Percentiles rank a stretch among this genome's conserved stretches.
Conservation (phyloP, 1,140 invertebrate species). For the Cherax destructor region DNA sequence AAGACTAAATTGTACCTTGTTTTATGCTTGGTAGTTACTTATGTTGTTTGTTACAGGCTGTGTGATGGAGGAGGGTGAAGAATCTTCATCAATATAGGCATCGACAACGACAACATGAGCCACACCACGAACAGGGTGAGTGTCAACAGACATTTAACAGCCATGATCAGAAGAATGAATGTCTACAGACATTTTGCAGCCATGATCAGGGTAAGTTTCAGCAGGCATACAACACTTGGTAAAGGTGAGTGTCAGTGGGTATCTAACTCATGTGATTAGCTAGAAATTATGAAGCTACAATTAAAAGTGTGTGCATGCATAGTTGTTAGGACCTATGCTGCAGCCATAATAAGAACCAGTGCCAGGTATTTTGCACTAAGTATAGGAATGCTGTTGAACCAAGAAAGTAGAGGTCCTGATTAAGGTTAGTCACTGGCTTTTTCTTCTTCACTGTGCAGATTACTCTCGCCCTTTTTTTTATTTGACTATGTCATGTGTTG, state of each 20-base stretch:
- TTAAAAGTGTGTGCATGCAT: too few species aligned
- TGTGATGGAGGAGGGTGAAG: slow-evolving; percentile 53
- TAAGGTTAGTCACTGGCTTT: too few species aligned
- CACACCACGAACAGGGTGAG: slow-evolving; percentile 56
- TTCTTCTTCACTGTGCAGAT: too few species aligned
- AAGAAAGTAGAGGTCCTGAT: too few species aligned
- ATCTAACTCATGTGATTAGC: not conserved
- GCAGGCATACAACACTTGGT: not conserved
- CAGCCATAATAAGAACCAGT: too few species aligned
- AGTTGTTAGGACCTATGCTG: too few species aligned
- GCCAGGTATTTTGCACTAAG: too few species aligned
- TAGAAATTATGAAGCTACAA: not conserved
- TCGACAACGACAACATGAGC: slow-evolving; percentile 51
- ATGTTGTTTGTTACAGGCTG: not conserved
- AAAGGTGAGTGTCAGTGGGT: not conserved
- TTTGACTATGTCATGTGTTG: too few species aligned
- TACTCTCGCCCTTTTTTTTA: too few species aligned
- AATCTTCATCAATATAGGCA: slow-evolving; percentile 41
- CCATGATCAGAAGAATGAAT: too few species aligned
- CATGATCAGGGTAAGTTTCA: not conserved
- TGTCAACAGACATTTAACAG: not conserved
- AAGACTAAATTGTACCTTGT: too few species aligned
- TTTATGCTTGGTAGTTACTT: not conserved
- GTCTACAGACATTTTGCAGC: not conserved
- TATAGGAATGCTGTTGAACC: too few species aligned